Conservation (phyloP, 1,140 invertebrate genomes). For the Trichomalopsis sarcophagae region DNA sequence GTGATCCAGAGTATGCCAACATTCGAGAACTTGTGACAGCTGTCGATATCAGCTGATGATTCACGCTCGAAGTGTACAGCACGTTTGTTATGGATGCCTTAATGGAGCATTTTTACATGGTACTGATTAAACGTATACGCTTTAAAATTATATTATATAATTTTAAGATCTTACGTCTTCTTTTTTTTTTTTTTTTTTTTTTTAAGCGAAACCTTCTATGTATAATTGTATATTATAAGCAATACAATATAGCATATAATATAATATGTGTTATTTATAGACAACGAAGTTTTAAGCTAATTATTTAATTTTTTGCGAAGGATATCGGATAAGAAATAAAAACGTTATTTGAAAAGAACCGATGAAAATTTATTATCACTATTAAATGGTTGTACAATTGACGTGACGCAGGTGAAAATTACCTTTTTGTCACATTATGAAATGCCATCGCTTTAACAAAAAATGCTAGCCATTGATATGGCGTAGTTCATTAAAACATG, state of each 20-base stretch:
- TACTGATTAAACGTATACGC: constrained; percentile 45
- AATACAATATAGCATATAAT: constrained; percentile 8
- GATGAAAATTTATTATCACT: constrained; percentile 64
- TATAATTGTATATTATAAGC: not conserved
- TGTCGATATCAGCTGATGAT: constrained; percentile 69
- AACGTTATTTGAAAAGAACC: constrained; percentile 59
- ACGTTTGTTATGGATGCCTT: constrained; percentile 22
- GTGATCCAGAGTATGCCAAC: constrained; percentile 83
- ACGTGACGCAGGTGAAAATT: constrained; percentile 18
- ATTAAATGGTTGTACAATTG: constrained; percentile 55
- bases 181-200: not conserved
- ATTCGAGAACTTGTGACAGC: constrained; percentile 77
- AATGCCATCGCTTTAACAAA: constrained; percentile 32
- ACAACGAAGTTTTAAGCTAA: constrained; percentile 32
- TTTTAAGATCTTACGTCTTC: constrained; percentile 40
- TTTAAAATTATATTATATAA: constrained; percentile 37
- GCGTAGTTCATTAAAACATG: not conserved
- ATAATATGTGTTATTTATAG: constrained; percentile 12
- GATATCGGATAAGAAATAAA: constrained; percentile 41
- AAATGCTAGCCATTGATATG: not conserved
- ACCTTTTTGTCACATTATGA: constrained; percentile 12
- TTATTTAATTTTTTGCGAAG: constrained; percentile 30
- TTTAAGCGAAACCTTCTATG: not conserved
- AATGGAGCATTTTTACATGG: constrained; percentile 39
- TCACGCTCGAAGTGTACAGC: not conserved